These are phyloP conservation scores for Darevskia mixta DNA, from an alignment of 2,797 vertebrate genomes.

Conservation along the genomic window DNA sequence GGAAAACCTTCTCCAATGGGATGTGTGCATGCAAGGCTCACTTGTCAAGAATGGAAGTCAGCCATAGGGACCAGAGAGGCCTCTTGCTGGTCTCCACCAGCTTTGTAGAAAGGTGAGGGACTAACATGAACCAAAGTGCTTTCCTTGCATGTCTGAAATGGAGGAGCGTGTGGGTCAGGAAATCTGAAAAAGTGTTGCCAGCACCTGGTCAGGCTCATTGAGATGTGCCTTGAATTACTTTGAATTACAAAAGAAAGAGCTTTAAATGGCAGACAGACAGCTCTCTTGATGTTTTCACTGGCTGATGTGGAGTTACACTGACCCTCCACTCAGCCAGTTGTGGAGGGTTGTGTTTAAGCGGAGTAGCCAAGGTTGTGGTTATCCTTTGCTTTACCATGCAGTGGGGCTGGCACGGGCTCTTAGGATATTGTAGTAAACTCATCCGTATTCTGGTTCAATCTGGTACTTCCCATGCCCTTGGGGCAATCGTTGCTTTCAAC, in stretches of 20 bases:
- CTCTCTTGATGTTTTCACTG: not conserved
- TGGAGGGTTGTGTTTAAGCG: not conserved
- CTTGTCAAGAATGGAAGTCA: not conserved
- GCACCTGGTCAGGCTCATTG: not conserved
- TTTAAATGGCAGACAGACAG: not conserved
- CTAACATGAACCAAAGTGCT: not conserved
- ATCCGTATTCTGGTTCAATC: rapidly evolving
- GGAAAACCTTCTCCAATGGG: not conserved
- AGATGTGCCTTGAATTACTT: not conserved
- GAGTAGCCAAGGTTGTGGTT: not conserved
- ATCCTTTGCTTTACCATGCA: not conserved
- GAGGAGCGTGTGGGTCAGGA: not conserved
- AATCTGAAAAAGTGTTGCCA: not conserved
- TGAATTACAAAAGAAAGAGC: not conserved
- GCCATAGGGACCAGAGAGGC: not conserved
- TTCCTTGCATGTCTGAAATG: not conserved
- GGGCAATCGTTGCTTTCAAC: not conserved
- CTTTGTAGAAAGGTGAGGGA: constrained; percentile 1
- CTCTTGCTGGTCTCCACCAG: not conserved
- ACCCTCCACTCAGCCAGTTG: not conserved
- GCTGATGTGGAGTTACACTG: not conserved
- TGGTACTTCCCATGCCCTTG: not conserved
- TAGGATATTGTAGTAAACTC: not conserved
- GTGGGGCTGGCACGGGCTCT: rapidly evolving
- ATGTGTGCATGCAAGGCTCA: not conserved